Evolutionary conservation across 2,797 vertebrate species (phyloP), one percentile per base, ranked within the genome.

Genomic region (Poeciliopsis infans): DNA sequence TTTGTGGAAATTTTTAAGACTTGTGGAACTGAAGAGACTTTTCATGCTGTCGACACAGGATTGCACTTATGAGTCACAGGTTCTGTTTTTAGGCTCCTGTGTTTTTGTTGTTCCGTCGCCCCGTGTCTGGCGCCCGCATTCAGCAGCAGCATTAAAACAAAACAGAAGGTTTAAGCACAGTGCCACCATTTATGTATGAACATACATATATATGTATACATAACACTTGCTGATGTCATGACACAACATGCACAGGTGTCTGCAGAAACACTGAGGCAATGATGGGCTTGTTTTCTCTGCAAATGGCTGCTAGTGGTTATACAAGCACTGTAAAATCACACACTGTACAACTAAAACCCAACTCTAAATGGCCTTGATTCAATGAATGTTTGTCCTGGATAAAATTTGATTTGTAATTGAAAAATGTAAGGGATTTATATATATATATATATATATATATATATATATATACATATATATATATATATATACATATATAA

Each of bases 301-400:
- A 70, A 77, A 83, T 85, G 74, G 85, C 84, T 90, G 89, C 89
- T 90, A 83, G 87, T 86, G 91, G 87, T 92, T 89, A 85, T 83
- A 91, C 75, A 86, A 88, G 89, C 93, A 95, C 93, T 92, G 89
- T 90, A 92, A 91, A 71, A 86, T 81, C 86, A 87, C 89, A 91
- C 85, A 91, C 85, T 92, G 84, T 88, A 91, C 85, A 92, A n/a
- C 87, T 88, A 91, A 94, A 80, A 90, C 88, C 74, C 66, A 53
- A 90, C 70, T 86, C 81, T 79, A 90, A 93, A 94, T 94, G 91
- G 94, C 95, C 94, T 96, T 95, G 90, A 91, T 88, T 91, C 90
- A 88, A 93, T 92, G 93, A 95, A 95, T 96, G 94, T 96, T 85
- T 89, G 72, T 72, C 79, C 79, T 88, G 83, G 81, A 88, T 91